Base-by-base conservation (phyloP, 1,140 invertebrate species). In the Anadara kagoshimensis region DNA sequence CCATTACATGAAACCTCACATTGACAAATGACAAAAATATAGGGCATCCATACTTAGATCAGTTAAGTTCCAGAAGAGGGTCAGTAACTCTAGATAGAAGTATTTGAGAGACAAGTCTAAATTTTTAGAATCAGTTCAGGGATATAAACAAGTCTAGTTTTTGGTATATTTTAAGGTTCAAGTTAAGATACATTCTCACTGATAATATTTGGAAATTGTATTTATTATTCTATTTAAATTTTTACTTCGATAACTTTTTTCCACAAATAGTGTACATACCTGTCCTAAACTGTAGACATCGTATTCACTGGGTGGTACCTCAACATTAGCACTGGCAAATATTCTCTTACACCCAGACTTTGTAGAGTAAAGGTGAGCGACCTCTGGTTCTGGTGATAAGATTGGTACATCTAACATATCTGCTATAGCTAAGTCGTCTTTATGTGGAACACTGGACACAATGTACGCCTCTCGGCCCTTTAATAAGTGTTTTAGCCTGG, bases 331-430 rank as follows among this genome's bases (percentile, higher is more conserved):
- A 79, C 83, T 86, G n/a, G 83, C 79, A 78, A 90, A 89, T 36
- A 90, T 88, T 36, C 88, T 73, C 74, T 89, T 88, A 66, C 83
- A 85, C 1, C 87, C 88, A n/a, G 89, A 89, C 72, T 89, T 90
- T 2, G 87, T 86, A 12, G 85, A 86, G 67, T 87, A 89, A 14
- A 89, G 78, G 66, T 88, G 80, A 54, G 86, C 82, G 1, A 89
- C 78, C 36, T 89, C 87, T 24, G 89, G 89, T 59, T 90, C 89
- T 20, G 87, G 83, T 24, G 83, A 75, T 54, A 90, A 57, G 20
- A 89, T 84, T 14, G 88, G 87, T 3, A 90, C 75, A 68, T 88
- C 79, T 20, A 90, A 80, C 44, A 65, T 67, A 29, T 89, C 83
- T 8, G 88, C 83, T 49, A 90, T 75, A 16, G 83, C 81, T 56